phyloP scores from a whole-genome alignment of 1,140 invertebrate genomes.

The Amphibalanus amphitrite region DNA sequence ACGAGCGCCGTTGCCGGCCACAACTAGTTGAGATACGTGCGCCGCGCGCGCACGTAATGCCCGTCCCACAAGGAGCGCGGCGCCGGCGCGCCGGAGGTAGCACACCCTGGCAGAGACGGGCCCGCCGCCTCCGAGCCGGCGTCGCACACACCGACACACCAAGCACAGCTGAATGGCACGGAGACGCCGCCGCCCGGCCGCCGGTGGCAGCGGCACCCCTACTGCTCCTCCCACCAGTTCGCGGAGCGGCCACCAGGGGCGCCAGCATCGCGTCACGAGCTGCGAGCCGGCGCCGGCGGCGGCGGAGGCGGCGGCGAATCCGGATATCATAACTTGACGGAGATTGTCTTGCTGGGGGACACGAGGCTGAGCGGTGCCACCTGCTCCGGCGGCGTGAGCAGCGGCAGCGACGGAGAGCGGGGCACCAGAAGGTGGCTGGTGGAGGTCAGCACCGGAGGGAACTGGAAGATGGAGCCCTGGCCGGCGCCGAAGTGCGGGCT shows the following conservation, averaged over 20 bases:
- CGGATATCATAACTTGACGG: conserved; percentile 1
- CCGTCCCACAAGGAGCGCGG: not conserved
- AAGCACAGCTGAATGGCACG: not conserved
- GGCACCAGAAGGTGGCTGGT: not conserved
- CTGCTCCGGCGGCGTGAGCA: conserved; percentile 3
- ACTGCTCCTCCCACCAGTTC: not conserved
- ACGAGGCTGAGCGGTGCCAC: conserved; percentile 5
- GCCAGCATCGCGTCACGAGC: not conserved
- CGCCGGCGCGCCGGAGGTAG: not conserved
- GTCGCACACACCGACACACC: not conserved
- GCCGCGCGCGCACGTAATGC: not conserved
- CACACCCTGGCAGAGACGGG: not conserved
- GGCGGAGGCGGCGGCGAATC: not conserved
- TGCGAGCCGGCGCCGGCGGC: not conserved
- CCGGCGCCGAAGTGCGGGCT: conserved; percentile 15
- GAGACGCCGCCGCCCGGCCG: no score
- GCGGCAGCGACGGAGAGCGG: conserved; percentile 2
- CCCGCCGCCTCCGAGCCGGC: not conserved
- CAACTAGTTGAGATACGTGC: not conserved
- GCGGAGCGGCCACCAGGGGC: not conserved
- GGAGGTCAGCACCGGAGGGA: conserved; percentile 12
- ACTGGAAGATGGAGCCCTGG: conserved; percentile 17
- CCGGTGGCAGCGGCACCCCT: no score
- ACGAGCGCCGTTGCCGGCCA: not conserved
- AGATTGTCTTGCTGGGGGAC: conserved; percentile 1